phyloP scores from a whole-genome alignment of 2,888 invertebrate species.

The Plagodis dolabraria region DNA sequence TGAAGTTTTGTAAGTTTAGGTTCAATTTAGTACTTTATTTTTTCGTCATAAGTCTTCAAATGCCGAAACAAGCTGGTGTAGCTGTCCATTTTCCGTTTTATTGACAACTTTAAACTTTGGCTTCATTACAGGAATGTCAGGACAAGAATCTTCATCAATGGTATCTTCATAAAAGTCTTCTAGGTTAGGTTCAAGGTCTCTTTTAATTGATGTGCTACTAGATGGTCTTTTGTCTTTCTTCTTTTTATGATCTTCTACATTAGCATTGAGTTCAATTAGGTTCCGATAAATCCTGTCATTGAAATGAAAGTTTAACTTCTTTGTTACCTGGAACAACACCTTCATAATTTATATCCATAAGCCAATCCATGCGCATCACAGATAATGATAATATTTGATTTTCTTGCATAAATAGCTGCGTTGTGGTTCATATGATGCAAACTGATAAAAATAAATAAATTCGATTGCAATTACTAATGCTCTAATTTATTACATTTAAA shows the following conservation, averaged over 20 bases:
- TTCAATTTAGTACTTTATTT: no score
- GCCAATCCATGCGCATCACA: no score
- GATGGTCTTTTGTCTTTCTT: constrained; percentile 53
- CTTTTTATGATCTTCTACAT: constrained; percentile 51
- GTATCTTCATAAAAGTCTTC: constrained; percentile 74
- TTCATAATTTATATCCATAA: not conserved
- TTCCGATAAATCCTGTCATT: constrained; percentile 77
- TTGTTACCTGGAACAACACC: constrained; percentile 64
- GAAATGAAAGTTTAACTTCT: constrained; percentile 75
- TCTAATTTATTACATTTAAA: no score
- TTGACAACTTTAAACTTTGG: constrained; percentile 64
- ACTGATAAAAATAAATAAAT: no score
- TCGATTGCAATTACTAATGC: no score
- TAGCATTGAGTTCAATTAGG: constrained; percentile 75
- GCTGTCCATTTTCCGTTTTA: constrained; percentile 58
- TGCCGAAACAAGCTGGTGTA: constrained; percentile 65
- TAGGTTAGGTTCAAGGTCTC: constrained; percentile 75
- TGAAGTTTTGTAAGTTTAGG: no score
- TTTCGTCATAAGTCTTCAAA: constrained; percentile 70
- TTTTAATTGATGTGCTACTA: constrained; percentile 50
- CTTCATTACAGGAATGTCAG: constrained; percentile 60
- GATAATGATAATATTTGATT: no score
- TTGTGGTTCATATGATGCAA: no score
- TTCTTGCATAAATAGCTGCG: no score
- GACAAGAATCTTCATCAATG: constrained; percentile 60